Percentiles rank a stretch among this genome's conserved stretches.
Conservation (phyloP, 2,113 vertebrate genomes). For the Phylloscopus whistleri region DNA sequence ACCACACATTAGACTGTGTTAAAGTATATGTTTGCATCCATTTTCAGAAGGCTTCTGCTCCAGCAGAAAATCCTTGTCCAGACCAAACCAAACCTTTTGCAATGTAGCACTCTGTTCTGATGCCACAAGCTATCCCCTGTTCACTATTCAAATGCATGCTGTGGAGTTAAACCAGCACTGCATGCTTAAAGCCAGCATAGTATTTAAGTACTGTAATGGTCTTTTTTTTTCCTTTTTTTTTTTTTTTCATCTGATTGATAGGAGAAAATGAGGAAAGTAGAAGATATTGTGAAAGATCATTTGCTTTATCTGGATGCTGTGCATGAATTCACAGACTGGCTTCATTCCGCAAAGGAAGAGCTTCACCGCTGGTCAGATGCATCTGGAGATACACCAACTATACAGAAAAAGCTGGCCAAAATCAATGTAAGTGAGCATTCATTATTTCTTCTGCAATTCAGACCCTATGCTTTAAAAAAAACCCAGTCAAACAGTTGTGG, state of each 20-base stretch:
- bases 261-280: slow-evolving; percentile 88
- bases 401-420: slow-evolving; percentile 86
- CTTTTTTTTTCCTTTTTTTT: background rate
- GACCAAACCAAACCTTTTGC: background rate
- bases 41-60: background rate
- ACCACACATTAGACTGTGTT: background rate
- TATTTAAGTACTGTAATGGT: background rate
- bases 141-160: background rate
- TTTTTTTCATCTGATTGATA: slow-evolving; percentile 22
- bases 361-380: slow-evolving; percentile 92
- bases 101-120: background rate
- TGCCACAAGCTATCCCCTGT: background rate
- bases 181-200: background rate
- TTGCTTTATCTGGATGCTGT: slow-evolving; percentile 90
- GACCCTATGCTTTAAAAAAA: background rate
- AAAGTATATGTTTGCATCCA: background rate
- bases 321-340: slow-evolving; percentile 93
- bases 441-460: background rate
- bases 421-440: slow-evolving; percentile 78
- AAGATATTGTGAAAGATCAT: slow-evolving; percentile 91
- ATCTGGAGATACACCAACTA: slow-evolving; percentile 82
- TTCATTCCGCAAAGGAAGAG: slow-evolving; percentile 94
- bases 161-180: background rate
- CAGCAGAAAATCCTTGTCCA: background rate
- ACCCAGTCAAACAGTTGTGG: background rate